Percentiles rank a stretch among this genome's conserved stretches.
Conservation (phyloP, 92 coral and sea anemone genomes). For the Actinostola sp. region DNA sequence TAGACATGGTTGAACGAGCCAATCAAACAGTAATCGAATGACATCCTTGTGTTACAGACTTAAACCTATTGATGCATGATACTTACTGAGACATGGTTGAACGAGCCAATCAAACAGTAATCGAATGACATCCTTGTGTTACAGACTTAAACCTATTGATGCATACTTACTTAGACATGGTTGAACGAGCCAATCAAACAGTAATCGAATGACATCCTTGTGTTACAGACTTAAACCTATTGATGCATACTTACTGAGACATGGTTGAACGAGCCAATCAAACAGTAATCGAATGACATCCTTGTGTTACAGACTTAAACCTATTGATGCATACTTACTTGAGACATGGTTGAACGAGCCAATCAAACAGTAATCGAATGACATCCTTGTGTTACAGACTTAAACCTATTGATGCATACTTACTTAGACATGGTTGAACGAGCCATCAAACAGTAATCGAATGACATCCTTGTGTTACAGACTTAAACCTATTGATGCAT, state of each 20-base stretch:
- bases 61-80: background rate
- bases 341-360: too few relatives aligned
- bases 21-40: too few relatives aligned
- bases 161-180: background rate
- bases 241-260: slow-evolving; percentile 66
- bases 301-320: too few relatives aligned
- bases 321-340: too few relatives aligned
- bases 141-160: background rate
- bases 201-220: too few relatives aligned
- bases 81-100: slow-evolving; percentile 89
- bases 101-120: slow-evolving; percentile 81
- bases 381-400: too few relatives aligned
- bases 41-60: background rate
- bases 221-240: background rate
- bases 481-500: background rate
- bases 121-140: slow-evolving; percentile 66
- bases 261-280: slow-evolving; percentile 92
- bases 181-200: too few relatives aligned
- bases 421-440: slow-evolving; percentile 91
- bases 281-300: too few relatives aligned
- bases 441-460: slow-evolving; percentile 68
- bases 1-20: too few relatives aligned
- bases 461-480: slow-evolving; percentile 59
- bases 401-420: too few relatives aligned
- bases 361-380: too few relatives aligned